These are phyloP conservation scores for Cherax quadricarinatus DNA, from an alignment of 1,140 invertebrate genomes.

Conservation along the genomic window DNA sequence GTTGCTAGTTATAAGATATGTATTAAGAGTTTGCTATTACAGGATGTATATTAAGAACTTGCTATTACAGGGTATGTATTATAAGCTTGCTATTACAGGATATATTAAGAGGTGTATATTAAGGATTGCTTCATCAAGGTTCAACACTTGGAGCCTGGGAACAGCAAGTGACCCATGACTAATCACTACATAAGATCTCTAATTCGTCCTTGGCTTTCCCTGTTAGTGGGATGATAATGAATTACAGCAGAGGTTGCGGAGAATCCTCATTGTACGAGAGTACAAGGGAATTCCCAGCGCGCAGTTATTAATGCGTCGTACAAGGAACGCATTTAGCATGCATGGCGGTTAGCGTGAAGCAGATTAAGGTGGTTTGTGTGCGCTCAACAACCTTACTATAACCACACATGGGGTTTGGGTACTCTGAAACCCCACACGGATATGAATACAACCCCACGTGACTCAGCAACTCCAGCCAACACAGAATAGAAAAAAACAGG, in stretches of 20 bases:
- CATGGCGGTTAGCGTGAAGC: too few relatives aligned
- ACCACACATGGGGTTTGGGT: too few relatives aligned
- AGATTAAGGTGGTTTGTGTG: too few relatives aligned
- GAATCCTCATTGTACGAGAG: background rate
- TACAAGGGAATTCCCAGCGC: background rate
- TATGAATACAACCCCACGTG: too few relatives aligned
- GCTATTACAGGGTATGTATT: too few relatives aligned
- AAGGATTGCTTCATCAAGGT: background rate
- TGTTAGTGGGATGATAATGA: background rate
- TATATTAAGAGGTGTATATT: background rate
- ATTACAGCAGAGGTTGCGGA: background rate
- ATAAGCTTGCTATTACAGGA: background rate
- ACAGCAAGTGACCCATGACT: background rate
- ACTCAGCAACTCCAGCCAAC: too few relatives aligned
- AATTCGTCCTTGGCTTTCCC: background rate
- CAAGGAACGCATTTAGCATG: background rate
- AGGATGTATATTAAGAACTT: too few relatives aligned
- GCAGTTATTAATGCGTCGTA: background rate
- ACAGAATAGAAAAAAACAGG: too few relatives aligned
- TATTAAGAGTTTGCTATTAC: too few relatives aligned
- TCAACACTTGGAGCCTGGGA: background rate
- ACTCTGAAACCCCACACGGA: too few relatives aligned
- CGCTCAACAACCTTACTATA: too few relatives aligned
- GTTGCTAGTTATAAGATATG: too few relatives aligned
- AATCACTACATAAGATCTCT: background rate